A percentile compares a stretch with the other conserved stretches of the same genome.
phyloP scores from a whole-genome alignment of 2,888 invertebrate genomes.

The Coenonympha arcania region DNA sequence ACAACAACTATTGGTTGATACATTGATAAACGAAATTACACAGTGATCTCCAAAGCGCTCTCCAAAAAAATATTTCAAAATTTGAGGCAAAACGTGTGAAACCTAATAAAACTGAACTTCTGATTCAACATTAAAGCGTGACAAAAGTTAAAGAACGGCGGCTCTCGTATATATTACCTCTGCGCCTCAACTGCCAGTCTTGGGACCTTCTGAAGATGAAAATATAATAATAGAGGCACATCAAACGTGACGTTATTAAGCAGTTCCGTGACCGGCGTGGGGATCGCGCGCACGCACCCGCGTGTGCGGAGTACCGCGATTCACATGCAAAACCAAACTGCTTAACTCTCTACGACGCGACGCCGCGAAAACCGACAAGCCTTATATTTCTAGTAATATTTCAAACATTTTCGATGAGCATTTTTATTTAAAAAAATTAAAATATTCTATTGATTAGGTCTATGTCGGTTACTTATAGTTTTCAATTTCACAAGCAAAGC shows the following conservation, averaged over 20 bases:
- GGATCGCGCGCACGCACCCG: constrained; percentile 58
- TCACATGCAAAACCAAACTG: constrained; percentile 63
- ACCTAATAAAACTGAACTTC: not conserved
- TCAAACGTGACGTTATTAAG: constrained; percentile 75
- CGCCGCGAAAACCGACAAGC: constrained; percentile 37
- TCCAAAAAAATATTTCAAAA: too few relatives aligned
- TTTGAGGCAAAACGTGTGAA: too few relatives aligned
- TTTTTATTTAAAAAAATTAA: too few relatives aligned
- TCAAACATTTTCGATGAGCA: not conserved
- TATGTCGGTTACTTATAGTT: too few relatives aligned
- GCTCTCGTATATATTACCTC: constrained; percentile 38
- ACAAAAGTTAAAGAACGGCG: constrained; percentile 42
- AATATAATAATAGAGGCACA: constrained; percentile 74
- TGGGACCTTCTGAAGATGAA: constrained; percentile 68
- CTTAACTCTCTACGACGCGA: constrained; percentile 34
- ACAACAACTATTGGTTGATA: too few relatives aligned
- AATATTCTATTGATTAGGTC: too few relatives aligned
- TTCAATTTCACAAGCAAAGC: too few relatives aligned
- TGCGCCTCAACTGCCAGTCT: constrained; percentile 54
- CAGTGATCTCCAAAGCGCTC: too few relatives aligned
- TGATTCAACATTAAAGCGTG: constrained; percentile 26
- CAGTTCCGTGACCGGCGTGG: constrained; percentile 64
- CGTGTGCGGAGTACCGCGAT: constrained; percentile 61
- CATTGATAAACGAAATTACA: too few relatives aligned
- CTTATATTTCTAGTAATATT: not conserved